These are phyloP conservation scores for Tetragnatha versicolor DNA, from an alignment of 1,140 invertebrate species.

Conservation along the genomic window DNA sequence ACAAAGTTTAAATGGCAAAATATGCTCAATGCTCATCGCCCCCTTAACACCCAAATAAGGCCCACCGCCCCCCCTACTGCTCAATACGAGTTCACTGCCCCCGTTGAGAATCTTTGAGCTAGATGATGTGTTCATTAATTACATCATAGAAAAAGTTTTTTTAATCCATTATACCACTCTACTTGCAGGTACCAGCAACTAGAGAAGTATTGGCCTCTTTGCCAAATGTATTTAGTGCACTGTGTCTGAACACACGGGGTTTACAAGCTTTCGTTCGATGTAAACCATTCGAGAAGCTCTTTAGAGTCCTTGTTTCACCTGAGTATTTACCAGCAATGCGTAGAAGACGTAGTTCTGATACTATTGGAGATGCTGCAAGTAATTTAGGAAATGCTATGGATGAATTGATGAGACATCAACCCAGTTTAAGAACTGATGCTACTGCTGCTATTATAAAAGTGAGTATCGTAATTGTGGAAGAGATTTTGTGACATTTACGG, in stretches of 20 bases:
- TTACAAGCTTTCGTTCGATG: constrained; percentile 81
- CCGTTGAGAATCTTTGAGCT: too few species aligned
- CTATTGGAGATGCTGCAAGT: constrained; percentile 86
- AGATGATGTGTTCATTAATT: too few species aligned
- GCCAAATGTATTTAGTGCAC: constrained; percentile 89
- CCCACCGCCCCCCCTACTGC: too few species aligned
- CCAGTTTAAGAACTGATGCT: constrained; percentile 80
- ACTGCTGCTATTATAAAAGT: constrained; percentile 83
- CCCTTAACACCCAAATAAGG: too few species aligned
- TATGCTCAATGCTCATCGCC: too few species aligned
- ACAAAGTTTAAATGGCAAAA: too few species aligned
- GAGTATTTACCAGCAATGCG: constrained; percentile 87
- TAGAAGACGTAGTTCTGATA: constrained; percentile 79
- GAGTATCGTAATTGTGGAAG: too few species aligned
- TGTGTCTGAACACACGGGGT: constrained; percentile 86
- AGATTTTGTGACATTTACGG: too few species aligned
- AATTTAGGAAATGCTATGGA: constrained; percentile 93
- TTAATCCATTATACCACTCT: not conserved
- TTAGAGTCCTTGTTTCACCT: constrained; percentile 82
- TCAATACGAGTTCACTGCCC: too few species aligned
- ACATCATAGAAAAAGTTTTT: not conserved
- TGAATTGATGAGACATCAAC: constrained; percentile 91
- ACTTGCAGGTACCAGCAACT: constrained; percentile 77
- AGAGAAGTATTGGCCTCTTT: constrained; percentile 87
- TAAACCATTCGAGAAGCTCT: constrained; percentile 84